Evolutionary conservation across 2,888 invertebrate genomes (phyloP).

Genomic region (Eupithecia dodoneata): DNA sequence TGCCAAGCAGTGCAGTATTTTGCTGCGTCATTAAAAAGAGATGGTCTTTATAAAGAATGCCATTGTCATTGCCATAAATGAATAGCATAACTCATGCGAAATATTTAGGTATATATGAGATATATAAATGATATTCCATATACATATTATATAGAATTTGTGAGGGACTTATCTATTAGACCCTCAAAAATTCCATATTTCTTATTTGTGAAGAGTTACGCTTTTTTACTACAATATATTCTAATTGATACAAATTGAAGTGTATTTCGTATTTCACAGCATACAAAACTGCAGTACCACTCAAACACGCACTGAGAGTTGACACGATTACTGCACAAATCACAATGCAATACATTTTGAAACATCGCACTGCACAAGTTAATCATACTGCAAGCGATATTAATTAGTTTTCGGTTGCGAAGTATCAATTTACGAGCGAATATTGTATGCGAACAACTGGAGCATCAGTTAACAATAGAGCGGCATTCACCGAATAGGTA

Average conservation of each 20-base stretch:
- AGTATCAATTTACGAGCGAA: conserved; percentile 30
- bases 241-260: neutral
- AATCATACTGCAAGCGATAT: conserved; percentile 41
- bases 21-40: neutral
- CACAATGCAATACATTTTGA: conserved; percentile 43
- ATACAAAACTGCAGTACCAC: conserved; percentile 25
- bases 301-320: conserved; percentile 33
- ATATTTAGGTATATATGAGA: too few relatives aligned
- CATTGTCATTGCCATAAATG: too few relatives aligned
- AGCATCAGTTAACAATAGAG: conserved; percentile 23
- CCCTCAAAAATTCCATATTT: neutral
- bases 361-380: conserved; percentile 41
- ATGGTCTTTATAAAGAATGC: too few relatives aligned
- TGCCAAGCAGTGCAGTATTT: neutral
- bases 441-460: conserved; percentile 29
- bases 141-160: too few relatives aligned
- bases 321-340: conserved; percentile 39
- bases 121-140: too few relatives aligned
- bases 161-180: too few relatives aligned
- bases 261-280: conserved; percentile 4
- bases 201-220: neutral
- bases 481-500: neutral
- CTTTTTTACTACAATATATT: neutral
- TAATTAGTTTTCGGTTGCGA: conserved; percentile 40
- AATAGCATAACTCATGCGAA: too few relatives aligned